Base-by-base conservation (phyloP, 2,797 vertebrate species). In the Sebastes nivosus region DNA sequence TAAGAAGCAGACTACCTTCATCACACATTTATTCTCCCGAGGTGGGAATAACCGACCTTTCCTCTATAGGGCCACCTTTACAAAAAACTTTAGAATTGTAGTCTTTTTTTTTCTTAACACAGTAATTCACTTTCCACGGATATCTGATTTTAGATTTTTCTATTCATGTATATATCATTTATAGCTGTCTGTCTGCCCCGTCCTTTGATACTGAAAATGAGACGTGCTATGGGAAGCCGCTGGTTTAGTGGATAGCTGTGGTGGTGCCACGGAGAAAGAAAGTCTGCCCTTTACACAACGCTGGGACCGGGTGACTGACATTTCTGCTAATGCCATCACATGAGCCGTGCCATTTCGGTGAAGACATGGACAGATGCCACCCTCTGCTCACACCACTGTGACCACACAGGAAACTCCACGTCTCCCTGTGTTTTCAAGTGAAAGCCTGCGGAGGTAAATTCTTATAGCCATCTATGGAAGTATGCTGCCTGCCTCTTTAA, bases 251-350 rank as follows among this genome's bases (percentile, higher is more conserved):
- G 70, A 82, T 77, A 54, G 50, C 88, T 67, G 72, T 9, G 9
- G 71, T 46, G 84, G 73, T 85, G 80, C 81, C 76, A 74, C 16
- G 38, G 73, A 84, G 87, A 84, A 79, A 90, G 77, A 83, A 82
- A 83, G 78, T 81, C 77, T 91, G 90, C 85, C 92, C 90, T 94
- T 92, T 91, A 72, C 87, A 63, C 86, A 83, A 86, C 82, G 38
- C 86, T 75, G 92, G 84, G 80, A 83, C 86, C 4, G 82, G 59
- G 77, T 88, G 91, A 94, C 80, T 89, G 93, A 91, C 91, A 92
- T 92, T 91, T 92, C 88, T 85, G 87, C 89, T 92, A 89, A 93
- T 92, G 90, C 87, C 91, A 91, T 92, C 91, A 80, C 91, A 90
- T 83, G 75, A 89, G 83, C 85, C 77, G 22, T 89, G 79, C 86